Evolutionary conservation across 2,888 invertebrate species (phyloP), one percentile per base, ranked within the genome.

Genomic region (Drosophila kuntzei): DNA sequence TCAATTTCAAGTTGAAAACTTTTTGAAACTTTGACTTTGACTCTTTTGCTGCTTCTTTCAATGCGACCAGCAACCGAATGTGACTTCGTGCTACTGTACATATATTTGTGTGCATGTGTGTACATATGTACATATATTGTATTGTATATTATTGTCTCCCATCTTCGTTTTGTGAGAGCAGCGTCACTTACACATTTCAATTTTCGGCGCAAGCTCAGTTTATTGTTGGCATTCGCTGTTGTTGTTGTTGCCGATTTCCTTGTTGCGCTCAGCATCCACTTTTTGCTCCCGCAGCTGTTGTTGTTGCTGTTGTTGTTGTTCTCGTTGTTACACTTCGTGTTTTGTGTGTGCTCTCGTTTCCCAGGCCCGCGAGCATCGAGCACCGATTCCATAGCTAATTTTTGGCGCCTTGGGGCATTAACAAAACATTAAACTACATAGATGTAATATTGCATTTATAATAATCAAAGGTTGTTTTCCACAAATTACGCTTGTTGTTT

Each of bases 161-260:
- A 76, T 58, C 80, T 71, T 71, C 59, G 53, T 62, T 22, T 27
- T 55, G 70, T 46, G 85, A 81, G 86, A 71, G 80, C 62, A 57
- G 36, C 79, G 53, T 68, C 64, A 62, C 61, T 71, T 49, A 49
- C 49, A 71, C 55, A 62, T 73, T 76, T 71, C 74, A 65, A 76
- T 72, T 76, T 89, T 78, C 70, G 81, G 87, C 87, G 87, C 87
- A 88, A 80, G 79, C 90, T 85, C 87, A 88, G 87, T 88, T 67
- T 85, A 76, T 89, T 90, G 88, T 87, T 90, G 77, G 72, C 67
- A 64, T 69, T 66, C 49, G 66, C 34, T 29, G 60, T 51, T 71
- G 49, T 65, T 57, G 59, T 46, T 66, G 54, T 55, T 71, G 47
- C 25, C 69, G 71, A 34, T 78, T 83, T 76, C 37, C 89, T 83